Percentiles rank a stretch among this genome's conserved stretches.
These are phyloP conservation scores for Bellardia pandia DNA, from an alignment of 2,888 invertebrate species.

Conservation along the genomic window DNA sequence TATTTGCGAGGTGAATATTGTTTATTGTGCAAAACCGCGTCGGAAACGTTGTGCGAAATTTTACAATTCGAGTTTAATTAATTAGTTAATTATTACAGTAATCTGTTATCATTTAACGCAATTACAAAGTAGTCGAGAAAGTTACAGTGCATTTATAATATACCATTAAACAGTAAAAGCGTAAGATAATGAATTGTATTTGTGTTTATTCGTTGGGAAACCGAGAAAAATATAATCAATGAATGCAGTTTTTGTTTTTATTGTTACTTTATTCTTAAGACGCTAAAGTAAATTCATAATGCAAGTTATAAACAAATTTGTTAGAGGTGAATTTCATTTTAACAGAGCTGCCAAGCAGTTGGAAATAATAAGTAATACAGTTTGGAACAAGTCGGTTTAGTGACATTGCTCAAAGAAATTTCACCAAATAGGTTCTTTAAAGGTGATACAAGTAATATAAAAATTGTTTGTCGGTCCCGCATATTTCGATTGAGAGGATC, in stretches of 20 bases:
- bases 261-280: constrained; percentile 8
- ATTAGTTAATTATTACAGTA: not conserved
- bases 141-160: not conserved
- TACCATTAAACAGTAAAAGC: not conserved
- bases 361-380: not conserved
- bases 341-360: constrained; percentile 14
- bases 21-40: constrained; percentile 65
- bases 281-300: constrained; percentile 44
- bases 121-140: not conserved
- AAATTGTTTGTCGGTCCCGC: no score
- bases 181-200: constrained; percentile 41
- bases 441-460: no score
- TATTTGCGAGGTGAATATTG: constrained; percentile 57
- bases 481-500: no score
- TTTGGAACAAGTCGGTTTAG: no score
- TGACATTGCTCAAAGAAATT: no score
- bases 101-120: no score
- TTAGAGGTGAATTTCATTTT: constrained; percentile 42
- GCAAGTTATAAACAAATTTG: constrained; percentile 67
- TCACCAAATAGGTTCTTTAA: no score
- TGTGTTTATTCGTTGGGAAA: not conserved
- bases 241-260: constrained; percentile 50
- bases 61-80: not conserved
- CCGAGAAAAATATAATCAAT: constrained; percentile 58
- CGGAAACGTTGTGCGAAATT: constrained; percentile 52